A percentile compares a stretch with the other conserved stretches of the same genome.
Evolutionary conservation across 2,797 vertebrate species (phyloP).

Genomic region (Microctenopoma steveboyesi): DNA sequence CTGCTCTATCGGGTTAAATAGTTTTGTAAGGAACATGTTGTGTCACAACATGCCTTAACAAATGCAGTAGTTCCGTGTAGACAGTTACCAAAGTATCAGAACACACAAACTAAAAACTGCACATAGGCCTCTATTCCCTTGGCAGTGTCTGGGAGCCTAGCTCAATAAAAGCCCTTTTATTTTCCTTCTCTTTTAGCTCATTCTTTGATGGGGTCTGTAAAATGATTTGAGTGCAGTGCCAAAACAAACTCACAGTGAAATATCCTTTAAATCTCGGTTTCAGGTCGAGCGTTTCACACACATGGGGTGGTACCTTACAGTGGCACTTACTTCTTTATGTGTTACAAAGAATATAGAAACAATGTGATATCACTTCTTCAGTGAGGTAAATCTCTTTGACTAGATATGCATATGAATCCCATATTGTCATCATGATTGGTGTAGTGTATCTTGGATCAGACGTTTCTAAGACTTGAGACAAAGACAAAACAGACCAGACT

Average conservation of each 20-base stretch:
- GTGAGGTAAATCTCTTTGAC: constrained; percentile 36
- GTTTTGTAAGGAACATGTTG: not conserved
- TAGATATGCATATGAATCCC: constrained; percentile 35
- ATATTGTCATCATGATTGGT: constrained; percentile 49
- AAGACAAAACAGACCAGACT: constrained; percentile 40
- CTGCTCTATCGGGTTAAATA: constrained; percentile 16
- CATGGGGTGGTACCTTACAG: constrained; percentile 36
- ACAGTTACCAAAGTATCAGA: constrained; percentile 21
- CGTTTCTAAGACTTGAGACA: constrained; percentile 31
- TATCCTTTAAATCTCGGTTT: constrained; percentile 69
- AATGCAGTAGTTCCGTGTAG: constrained; percentile 19
- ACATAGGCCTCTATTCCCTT: constrained; percentile 46
- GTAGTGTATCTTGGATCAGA: constrained; percentile 53
- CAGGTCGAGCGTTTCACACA: constrained; percentile 74
- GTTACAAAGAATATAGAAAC: constrained; percentile 31
- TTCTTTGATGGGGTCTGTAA: constrained; percentile 71
- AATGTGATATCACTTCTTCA: constrained; percentile 22
- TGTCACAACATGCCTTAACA: constrained; percentile 6
- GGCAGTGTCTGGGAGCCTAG: constrained; percentile 40
- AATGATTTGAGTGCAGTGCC: constrained; percentile 63
- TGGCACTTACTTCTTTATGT: constrained; percentile 29
- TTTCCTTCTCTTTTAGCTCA: constrained; percentile 56
- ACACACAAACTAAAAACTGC: constrained; percentile 38
- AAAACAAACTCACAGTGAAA: constrained; percentile 71
- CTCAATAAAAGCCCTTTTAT: constrained; percentile 60